Base-by-base conservation (phyloP, 2,113 vertebrate genomes). In the Lepus americanus region DNA sequence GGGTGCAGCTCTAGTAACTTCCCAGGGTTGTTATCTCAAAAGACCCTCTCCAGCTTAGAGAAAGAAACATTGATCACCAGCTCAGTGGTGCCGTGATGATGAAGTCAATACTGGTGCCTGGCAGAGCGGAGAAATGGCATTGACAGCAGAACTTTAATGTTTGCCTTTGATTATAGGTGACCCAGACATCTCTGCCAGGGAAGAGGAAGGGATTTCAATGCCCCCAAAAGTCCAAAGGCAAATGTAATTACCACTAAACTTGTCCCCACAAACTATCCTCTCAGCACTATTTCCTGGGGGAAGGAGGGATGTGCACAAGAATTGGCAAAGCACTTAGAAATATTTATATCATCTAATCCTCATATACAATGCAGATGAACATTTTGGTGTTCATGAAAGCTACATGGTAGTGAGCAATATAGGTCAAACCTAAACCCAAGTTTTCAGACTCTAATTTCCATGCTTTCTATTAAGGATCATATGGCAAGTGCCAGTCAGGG, bases 301-400 rank as follows among this genome's bases (percentile, higher is more conserved):
- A 80, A 95, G 51, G 69, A 78, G 59, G n/a, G n/a, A 36, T 87
- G 17, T 64, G 70, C 92, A 92, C 44, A 79, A 31, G 91, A 91
- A 93, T 93, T 92, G 87, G 69, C 33, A 69, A 92, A 84, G 77
- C n/a, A 31, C 53, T 94, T 85, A 53, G 67, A 89, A 94, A 81
- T 29, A 61, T 87, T 94, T 74, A 36, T 69, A 14, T 87, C 84
- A 93, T 66, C 76, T 51, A 44, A 79, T 70, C 55, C 31, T 92
- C 86, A 25, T n/a, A 67, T 39, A 87, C 39, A 81, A 77, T 87
- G 49, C 53, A 64, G 36, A 87, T 66, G 74, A 69, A 81, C 49
- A 78, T 90, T 55, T 72, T 63, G 51, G 31, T 66, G 25, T 81
- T 94, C 81, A 64, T 51, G 87, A 92, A 83, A 73, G 25, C 51